These are phyloP conservation scores for Lagria hirta DNA, from an alignment of 2,888 invertebrate species.

Conservation along the genomic window DNA sequence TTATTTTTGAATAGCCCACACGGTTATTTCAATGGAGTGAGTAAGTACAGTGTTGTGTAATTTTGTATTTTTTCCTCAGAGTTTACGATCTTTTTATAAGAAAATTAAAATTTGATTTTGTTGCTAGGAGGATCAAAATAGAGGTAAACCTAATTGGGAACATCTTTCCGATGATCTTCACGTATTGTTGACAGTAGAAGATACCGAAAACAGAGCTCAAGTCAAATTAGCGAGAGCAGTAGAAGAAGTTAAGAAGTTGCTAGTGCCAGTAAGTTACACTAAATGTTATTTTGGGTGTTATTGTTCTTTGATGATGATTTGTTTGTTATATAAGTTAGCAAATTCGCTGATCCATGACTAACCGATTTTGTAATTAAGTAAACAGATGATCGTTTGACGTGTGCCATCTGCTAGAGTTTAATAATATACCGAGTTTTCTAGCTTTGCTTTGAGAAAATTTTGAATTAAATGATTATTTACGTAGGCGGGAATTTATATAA, in stretches of 20 bases:
- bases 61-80: conserved; percentile 3
- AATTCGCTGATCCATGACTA: too few relatives aligned
- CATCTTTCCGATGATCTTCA: conserved; percentile 98
- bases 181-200: conserved; percentile 97
- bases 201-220: conserved; percentile 95
- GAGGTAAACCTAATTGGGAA: conserved; percentile 99
- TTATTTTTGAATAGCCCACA: conserved; percentile 18
- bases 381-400: too few relatives aligned
- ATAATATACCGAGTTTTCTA: too few relatives aligned
- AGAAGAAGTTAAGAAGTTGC: conserved; percentile 96
- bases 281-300: too few relatives aligned
- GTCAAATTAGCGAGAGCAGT: conserved; percentile 94
- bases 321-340: too few relatives aligned
- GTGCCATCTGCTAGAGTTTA: too few relatives aligned
- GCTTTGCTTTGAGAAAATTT: too few relatives aligned
- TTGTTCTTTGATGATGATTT: too few relatives aligned
- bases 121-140: conserved; percentile 92
- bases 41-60: conserved; percentile 14
- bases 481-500: too few relatives aligned
- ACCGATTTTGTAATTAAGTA: too few relatives aligned
- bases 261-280: conserved; percentile 87
- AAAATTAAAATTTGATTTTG: conserved; percentile 14
- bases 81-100: not conserved
- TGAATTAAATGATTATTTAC: too few relatives aligned
- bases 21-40: conserved; percentile 6